Base-by-base conservation (phyloP, 1,140 invertebrate species). In the Lepidurus couesii region DNA sequence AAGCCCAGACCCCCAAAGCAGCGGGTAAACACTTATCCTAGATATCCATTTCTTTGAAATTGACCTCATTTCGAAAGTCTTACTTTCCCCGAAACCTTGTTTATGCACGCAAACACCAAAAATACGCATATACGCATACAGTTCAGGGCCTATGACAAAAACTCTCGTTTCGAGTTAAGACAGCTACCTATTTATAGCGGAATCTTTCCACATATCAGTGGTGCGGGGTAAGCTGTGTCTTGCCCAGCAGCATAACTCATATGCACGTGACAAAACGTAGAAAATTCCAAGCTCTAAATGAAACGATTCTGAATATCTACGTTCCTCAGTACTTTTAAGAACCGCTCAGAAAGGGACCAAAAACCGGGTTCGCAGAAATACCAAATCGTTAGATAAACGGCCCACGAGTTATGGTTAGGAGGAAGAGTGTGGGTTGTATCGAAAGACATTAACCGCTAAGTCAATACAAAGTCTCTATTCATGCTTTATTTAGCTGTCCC, bases 401-500 rank as follows among this genome's bases (percentile, higher is more conserved):
- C 53, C 21, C 2, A 16, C n/a, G 16, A 34, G 34, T 34, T 34
- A 1, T 13, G 53, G 7, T 65, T 65, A 65, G 8, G 13, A 65
- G 16, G 53, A 65, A 21, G 21, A 16, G 2, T 65, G 53, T 65
- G 16, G 16, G 21, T 34, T 13, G 53, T 13, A 7, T 21, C 3
- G 53, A 13, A 65, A 7, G 13, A 65, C 21, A 65, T 65, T 65
- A 16, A 21, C 53, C 16, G 53, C 21, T 65, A 65, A 65, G 53
- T 65, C 16, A 65, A 65, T 21, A 13, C 16, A 65, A 65, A n/a
- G 47, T 65, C 13, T 21, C 13, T 65, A 13, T 65, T 65, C 13
- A 34, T 65, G 13, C 53, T 65, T 65, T 65, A 65, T 65, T 65
- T 65, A 65, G 53, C 53, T 65, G 16, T 65, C 53, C 53, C 16